Evolutionary conservation across 2,113 vertebrate species (phyloP).

Genomic region (Spheniscus mendiculus): DNA sequence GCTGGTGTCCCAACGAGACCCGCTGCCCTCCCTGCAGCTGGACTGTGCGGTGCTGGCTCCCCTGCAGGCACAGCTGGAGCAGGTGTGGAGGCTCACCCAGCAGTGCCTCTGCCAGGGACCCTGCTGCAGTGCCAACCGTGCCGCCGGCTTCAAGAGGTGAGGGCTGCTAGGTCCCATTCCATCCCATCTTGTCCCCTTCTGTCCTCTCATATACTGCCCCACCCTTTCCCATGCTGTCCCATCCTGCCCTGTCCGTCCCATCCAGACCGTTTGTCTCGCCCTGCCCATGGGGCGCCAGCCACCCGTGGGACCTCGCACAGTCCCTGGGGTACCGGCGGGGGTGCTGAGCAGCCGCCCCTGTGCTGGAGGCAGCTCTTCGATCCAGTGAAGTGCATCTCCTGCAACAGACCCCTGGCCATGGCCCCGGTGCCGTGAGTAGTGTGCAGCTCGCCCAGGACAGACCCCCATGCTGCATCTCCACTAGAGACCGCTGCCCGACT

Average conservation of each 20-base stretch:
- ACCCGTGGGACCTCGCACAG: rapidly evolving
- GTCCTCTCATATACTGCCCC: not conserved
- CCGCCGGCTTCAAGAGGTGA: conserved; percentile 63
- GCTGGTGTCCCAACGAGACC: not conserved
- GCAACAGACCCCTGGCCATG: conserved; percentile 42
- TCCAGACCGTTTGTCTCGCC: not conserved
- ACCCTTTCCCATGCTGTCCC: not conserved
- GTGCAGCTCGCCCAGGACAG: not conserved
- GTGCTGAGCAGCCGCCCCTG: rapidly evolving
- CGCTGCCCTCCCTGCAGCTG: conserved; percentile 17
- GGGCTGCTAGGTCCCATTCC: not conserved
- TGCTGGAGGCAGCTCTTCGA: conserved; percentile 69
- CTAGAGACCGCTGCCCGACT: not conserved
- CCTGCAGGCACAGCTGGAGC: conserved; percentile 58
- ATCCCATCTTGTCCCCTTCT: not conserved
- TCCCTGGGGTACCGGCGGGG: not conserved
- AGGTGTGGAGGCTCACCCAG: conserved; percentile 50
- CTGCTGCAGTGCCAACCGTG: conserved; percentile 8
- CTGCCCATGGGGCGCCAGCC: not conserved
- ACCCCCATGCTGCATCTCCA: not conserved
- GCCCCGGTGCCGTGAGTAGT: conserved; percentile 64
- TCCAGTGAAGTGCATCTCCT: conserved; percentile 73
- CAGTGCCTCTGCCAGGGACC: conserved; percentile 50
- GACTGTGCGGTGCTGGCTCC: conserved; percentile 38
- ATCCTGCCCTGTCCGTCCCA: not conserved